A percentile compares a stretch with the other conserved stretches of the same genome.
phyloP scores from a whole-genome alignment of 53 echinoderm and acorn worm genomes.

The Echinarachnius parma region DNA sequence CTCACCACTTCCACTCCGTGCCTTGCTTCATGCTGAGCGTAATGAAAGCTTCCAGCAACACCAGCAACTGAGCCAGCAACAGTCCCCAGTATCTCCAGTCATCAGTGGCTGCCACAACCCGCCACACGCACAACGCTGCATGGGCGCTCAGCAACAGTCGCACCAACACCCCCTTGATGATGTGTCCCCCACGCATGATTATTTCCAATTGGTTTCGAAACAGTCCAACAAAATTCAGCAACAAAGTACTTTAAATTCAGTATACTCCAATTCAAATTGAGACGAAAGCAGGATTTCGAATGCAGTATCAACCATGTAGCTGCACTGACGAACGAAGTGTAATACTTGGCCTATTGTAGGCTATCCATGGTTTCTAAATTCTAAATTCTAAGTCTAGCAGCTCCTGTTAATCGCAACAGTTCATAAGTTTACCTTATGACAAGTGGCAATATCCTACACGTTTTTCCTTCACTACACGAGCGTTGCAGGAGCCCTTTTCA shows the following conservation, averaged over 20 bases:
- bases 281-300: not conserved
- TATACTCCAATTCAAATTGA: not conserved
- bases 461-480: no score
- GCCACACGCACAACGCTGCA: conserved; percentile 47
- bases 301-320: no score
- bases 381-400: no score
- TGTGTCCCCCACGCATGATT: conserved; percentile 29
- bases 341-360: no score
- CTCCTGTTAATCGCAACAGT: no score
- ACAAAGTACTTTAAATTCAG: not conserved
- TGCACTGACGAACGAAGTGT: no score
- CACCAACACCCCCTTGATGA: conserved; percentile 22
- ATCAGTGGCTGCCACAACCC: conserved; percentile 37
- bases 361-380: no score
- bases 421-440: no score
- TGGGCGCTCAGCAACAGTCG: conserved; percentile 43
- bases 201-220: not conserved
- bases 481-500: no score
- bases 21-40: conserved; percentile 38
- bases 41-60: conserved; percentile 38
- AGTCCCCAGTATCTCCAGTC: conserved; percentile 49
- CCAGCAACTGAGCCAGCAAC: conserved; percentile 36
- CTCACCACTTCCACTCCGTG: conserved; percentile 45
- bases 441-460: no score
- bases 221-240: not conserved